phyloP scores from a whole-genome alignment of 2,113 vertebrate genomes.

The Cryptoleucopteryx plumbea region DNA sequence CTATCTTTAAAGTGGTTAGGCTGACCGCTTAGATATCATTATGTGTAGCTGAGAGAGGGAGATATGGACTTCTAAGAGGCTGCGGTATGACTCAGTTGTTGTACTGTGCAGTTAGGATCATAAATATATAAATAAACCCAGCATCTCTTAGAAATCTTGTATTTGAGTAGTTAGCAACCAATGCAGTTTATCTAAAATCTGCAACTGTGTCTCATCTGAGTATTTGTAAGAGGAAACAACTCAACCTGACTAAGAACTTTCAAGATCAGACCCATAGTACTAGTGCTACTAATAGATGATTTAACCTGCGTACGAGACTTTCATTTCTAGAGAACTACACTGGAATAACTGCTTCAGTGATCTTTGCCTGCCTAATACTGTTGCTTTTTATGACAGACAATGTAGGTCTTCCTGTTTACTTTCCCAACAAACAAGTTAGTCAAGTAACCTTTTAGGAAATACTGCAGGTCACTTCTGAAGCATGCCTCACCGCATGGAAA shows the following conservation, averaged over 20 bases:
- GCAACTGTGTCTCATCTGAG: background rate
- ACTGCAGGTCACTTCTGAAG: constrained; percentile 51
- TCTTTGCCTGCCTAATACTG: background rate
- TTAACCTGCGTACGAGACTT: background rate
- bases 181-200: background rate
- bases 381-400: constrained; percentile 43
- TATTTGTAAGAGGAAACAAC: constrained; percentile 3
- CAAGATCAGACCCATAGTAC: background rate
- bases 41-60: background rate
- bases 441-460: constrained; percentile 59
- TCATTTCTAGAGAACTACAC: background rate
- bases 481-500: background rate
- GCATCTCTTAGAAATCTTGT: background rate
- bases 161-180: background rate
- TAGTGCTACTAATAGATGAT: background rate
- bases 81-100: background rate
- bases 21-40: background rate
- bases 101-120: background rate
- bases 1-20: background rate
- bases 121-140: background rate
- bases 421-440: constrained; percentile 20
- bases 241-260: background rate
- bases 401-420: constrained; percentile 42
- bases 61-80: background rate
- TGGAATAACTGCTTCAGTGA: background rate